Evolutionary conservation across 2,797 vertebrate species (phyloP).

Genomic region (Gephyroberyx darwinii): DNA sequence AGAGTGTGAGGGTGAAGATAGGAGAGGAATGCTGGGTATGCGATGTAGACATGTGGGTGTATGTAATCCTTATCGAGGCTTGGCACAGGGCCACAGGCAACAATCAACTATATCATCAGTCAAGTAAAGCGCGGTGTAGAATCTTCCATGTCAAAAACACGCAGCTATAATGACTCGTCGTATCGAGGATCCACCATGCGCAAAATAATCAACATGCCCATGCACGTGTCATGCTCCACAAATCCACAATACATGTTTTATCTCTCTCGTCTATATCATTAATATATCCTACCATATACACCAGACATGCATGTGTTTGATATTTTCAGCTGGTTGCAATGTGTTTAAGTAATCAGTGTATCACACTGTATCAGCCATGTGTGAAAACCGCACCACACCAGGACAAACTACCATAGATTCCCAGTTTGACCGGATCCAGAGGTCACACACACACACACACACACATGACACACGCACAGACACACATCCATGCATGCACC

Average conservation of each 20-base stretch:
- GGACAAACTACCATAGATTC: slow-evolving; percentile 45
- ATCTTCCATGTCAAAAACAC: neutral
- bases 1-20: neutral
- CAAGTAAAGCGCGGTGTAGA: neutral
- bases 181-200: neutral
- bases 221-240: neutral
- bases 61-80: neutral
- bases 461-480: too few relatives aligned
- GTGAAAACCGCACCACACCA: slow-evolving; percentile 26
- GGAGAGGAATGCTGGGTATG: neutral
- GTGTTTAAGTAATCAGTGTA: slow-evolving; percentile 8
- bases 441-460: slow-evolving; percentile 1
- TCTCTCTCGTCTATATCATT: neutral
- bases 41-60: neutral
- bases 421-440: slow-evolving; percentile 7
- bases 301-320: neutral
- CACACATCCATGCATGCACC: too few relatives aligned
- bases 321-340: neutral
- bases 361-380: slow-evolving; percentile 3
- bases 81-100: neutral
- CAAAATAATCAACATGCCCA: neutral
- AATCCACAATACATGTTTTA: too few relatives aligned
- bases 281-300: neutral
- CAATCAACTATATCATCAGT: slow-evolving; percentile 19
- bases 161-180: slow-evolving; percentile 11